Conservation (phyloP, 1,140 invertebrate species). For the Anoplophora glabripennis region DNA sequence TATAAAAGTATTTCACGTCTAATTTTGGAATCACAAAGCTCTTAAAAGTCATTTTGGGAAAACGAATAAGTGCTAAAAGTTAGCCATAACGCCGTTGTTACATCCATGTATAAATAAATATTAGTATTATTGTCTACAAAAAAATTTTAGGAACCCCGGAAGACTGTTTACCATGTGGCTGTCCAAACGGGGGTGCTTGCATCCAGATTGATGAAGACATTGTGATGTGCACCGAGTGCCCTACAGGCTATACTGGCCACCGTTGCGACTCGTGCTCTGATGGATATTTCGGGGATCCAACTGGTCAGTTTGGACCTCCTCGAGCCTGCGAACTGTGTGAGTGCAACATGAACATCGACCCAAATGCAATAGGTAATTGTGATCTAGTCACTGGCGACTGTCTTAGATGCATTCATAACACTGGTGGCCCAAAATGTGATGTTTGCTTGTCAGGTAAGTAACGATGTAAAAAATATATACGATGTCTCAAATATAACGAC, state of each 20-base stretch:
- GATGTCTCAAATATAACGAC: no score
- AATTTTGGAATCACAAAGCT: no score
- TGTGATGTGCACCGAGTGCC: conserved; percentile 93
- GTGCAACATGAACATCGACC: conserved; percentile 94
- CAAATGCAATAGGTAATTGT: conserved; percentile 91
- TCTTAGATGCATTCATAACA: conserved; percentile 96
- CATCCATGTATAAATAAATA: no score
- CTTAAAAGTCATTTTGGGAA: no score
- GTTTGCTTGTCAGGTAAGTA: conserved; percentile 85
- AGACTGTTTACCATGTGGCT: conserved; percentile 92
- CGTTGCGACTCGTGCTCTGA: conserved; percentile 92
- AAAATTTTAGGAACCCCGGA: conserved; percentile 64
- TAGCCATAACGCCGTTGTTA: no score
- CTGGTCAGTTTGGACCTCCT: conserved; percentile 61
- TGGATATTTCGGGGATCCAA: conserved; percentile 91
- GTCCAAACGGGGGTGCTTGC: conserved; percentile 90
- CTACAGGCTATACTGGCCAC: conserved; percentile 85
- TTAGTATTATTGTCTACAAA: no score
- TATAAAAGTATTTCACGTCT: no score
- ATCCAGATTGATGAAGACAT: conserved; percentile 78
- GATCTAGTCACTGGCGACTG: conserved; percentile 92
- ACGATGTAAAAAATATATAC: no score
- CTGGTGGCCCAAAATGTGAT: conserved; percentile 84
- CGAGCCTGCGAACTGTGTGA: conserved; percentile 81
- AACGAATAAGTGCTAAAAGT: no score